Percentiles rank a stretch among this genome's conserved stretches.
Conservation (phyloP, 2,113 vertebrate species). For the Cairina moschata region DNA sequence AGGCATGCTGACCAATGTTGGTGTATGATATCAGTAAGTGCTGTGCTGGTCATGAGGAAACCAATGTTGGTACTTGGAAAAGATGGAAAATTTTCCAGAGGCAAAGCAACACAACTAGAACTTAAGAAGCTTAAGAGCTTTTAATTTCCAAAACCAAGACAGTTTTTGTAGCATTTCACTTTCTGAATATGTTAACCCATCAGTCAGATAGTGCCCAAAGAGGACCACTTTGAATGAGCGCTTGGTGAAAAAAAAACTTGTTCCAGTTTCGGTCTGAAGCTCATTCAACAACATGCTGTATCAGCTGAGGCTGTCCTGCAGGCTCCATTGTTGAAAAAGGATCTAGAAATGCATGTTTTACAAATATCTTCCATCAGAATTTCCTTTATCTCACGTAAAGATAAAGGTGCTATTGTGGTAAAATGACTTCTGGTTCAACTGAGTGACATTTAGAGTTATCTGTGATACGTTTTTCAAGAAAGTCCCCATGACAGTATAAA, state of each 20-base stretch:
- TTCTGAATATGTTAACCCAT: neutral
- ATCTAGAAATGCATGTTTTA: neutral
- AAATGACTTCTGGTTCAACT: neutral
- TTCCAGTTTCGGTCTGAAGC: neutral
- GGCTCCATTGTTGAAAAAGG: neutral
- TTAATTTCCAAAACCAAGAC: neutral
- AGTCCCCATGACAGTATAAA: neutral
- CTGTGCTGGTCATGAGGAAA: neutral
- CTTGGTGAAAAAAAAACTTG: neutral
- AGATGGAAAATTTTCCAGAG: neutral
- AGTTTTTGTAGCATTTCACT: neutral
- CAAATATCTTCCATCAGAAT: neutral
- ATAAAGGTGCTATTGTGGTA: neutral
- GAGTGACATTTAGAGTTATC: neutral
- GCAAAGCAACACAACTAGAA: neutral
- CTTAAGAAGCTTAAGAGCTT: neutral
- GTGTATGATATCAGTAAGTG: neutral
- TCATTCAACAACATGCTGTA: accelerated
- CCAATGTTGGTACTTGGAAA: neutral
- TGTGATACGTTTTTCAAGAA: neutral
- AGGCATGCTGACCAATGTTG: neutral
- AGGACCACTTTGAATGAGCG: neutral
- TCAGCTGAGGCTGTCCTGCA: neutral
- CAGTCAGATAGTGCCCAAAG: neutral
- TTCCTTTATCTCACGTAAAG: neutral